Percentiles rank a stretch among this genome's conserved stretches.
phyloP scores from a whole-genome alignment of 2,888 invertebrate genomes.

The Ormyrus rosae region DNA sequence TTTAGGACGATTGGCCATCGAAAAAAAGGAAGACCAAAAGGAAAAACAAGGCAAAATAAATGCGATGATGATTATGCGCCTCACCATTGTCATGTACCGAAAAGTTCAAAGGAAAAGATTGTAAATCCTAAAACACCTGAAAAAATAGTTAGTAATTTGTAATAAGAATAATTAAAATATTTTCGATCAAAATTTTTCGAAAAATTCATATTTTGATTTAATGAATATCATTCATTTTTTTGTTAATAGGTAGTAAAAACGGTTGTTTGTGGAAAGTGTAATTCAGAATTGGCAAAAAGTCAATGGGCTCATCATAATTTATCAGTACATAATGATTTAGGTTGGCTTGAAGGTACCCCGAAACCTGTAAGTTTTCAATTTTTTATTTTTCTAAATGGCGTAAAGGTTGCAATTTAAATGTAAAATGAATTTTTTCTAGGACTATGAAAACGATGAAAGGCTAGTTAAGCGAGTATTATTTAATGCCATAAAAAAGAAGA shows the following conservation, averaged over 20 bases:
- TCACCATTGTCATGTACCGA: constrained; percentile 37
- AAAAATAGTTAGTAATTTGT: constrained; percentile 20
- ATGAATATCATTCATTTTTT: not conserved
- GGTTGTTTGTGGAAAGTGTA: constrained; percentile 76
- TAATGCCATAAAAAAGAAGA: constrained; percentile 74
- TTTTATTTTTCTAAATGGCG: constrained; percentile 12
- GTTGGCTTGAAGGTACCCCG: constrained; percentile 78
- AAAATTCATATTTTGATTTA: not conserved
- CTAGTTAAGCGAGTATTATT: constrained; percentile 76
- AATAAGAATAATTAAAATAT: not conserved
- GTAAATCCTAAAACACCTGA: constrained; percentile 10
- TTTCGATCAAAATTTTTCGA: not conserved
- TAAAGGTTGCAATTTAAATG: not conserved
- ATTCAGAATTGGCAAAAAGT: constrained; percentile 69
- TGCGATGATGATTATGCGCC: constrained; percentile 46
- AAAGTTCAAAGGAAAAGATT: constrained; percentile 7
- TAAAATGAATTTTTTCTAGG: constrained; percentile 72
- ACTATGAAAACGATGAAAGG: constrained; percentile 76
- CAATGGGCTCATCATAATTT: constrained; percentile 78
- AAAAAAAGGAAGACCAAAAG: constrained; percentile 45
- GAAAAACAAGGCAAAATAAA: not conserved
- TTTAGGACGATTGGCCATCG: constrained; percentile 16
- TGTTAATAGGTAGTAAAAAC: constrained; percentile 27
- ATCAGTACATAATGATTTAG: constrained; percentile 78
- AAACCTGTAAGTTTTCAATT: constrained; percentile 76